Evolutionary conservation across 1,140 invertebrate genomes (phyloP).

Genomic region (Bathynomus jamesi): DNA sequence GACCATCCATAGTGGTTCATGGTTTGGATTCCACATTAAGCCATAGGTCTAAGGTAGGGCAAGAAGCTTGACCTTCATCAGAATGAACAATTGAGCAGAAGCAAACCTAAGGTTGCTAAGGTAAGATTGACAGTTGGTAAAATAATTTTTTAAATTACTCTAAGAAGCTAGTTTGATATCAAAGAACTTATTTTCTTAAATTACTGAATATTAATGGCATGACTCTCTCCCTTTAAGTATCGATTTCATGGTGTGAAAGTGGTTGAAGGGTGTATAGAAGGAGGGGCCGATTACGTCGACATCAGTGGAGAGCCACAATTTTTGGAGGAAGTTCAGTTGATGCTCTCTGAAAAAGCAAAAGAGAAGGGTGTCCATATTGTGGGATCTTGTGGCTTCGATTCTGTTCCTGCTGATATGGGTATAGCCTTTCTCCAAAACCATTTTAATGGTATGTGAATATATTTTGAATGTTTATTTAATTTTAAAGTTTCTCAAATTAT

Average conservation of each 20-base stretch:
- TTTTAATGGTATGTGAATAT: constrained; percentile 54
- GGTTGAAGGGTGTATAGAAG: constrained; percentile 77
- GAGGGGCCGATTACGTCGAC: constrained; percentile 77
- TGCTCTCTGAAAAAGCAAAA: constrained; percentile 66
- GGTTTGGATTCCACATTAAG: no score
- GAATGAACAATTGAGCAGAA: no score
- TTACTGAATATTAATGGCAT: no score
- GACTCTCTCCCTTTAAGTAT: constrained; percentile 54
- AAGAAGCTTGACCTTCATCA: no score
- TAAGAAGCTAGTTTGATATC: no score
- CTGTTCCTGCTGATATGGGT: constrained; percentile 79
- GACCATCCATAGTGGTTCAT: no score
- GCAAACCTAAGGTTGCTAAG: no score
- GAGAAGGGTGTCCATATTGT: constrained; percentile 72
- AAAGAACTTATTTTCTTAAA: no score
- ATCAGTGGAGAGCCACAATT: constrained; percentile 85
- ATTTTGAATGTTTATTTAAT: no score
- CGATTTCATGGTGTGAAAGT: constrained; percentile 82
- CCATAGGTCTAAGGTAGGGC: no score
- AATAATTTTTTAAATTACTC: no score
- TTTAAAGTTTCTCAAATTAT: constrained; percentile 50
- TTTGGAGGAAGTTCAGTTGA: constrained; percentile 73
- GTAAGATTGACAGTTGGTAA: no score
- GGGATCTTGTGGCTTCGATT: constrained; percentile 82
- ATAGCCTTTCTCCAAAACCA: constrained; percentile 61